phyloP scores from a whole-genome alignment of 2,797 vertebrate species.

The Poeciliopsis paucimaculata region DNA sequence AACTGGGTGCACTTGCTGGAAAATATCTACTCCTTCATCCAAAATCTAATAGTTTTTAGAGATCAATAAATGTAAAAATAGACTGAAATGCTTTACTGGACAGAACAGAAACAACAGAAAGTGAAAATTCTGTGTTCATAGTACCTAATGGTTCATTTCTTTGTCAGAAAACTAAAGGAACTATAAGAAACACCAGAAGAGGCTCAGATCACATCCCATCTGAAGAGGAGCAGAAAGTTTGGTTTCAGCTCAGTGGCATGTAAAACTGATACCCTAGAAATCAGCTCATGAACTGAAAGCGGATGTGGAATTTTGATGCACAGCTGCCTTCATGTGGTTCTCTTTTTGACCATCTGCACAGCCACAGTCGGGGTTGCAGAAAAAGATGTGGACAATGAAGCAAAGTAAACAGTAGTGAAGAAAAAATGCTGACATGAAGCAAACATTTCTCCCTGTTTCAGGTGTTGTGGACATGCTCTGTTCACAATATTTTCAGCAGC shows the following conservation, averaged over 20 bases:
- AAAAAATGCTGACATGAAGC: neutral
- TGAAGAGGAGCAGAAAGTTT: neutral
- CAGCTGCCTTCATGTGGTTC: neutral
- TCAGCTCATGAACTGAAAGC: neutral
- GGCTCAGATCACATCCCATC: neutral
- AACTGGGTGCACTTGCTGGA: no score
- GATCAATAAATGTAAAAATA: no score
- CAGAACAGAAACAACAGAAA: no score
- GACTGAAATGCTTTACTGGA: no score
- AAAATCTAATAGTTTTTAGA: neutral
- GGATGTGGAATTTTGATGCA: neutral
- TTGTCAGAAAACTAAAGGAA: no score
- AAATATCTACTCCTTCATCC: no score
- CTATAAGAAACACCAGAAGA: neutral
- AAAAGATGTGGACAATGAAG: neutral
- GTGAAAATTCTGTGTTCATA: no score
- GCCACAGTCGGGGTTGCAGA: neutral
- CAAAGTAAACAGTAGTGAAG: neutral
- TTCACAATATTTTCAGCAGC: neutral
- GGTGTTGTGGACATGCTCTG: neutral
- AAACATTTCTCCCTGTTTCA: neutral
- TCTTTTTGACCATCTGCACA: neutral
- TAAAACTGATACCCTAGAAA: neutral
- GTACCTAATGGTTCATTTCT: no score
- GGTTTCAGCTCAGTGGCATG: neutral